A percentile compares a stretch with the other conserved stretches of the same genome.
phyloP scores from a whole-genome alignment of 2,888 invertebrate species.

The Temnothorax rugatulus region DNA sequence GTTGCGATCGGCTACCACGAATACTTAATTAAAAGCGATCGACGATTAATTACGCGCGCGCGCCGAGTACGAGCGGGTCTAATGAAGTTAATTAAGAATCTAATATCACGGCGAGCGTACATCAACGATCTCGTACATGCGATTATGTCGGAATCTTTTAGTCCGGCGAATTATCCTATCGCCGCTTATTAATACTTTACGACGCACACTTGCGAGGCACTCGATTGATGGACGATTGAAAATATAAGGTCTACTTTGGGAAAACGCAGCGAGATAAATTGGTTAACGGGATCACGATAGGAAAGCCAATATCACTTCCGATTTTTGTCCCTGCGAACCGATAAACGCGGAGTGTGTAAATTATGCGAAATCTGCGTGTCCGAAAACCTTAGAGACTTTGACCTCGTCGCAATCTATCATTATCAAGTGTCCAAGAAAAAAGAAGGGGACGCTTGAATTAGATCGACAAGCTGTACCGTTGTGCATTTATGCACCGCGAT shows the following conservation, averaged over 20 bases:
- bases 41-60: constrained; percentile 34
- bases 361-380: constrained; percentile 18
- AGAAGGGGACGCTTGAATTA: background rate
- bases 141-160: constrained; percentile 5
- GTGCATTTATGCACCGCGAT: background rate
- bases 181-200: constrained; percentile 51
- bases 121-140: constrained; percentile 7
- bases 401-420: constrained; percentile 13
- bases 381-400: background rate
- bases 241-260: background rate
- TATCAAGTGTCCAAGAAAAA: background rate
- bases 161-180: background rate
- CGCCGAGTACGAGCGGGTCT: background rate
- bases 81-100: constrained; percentile 45
- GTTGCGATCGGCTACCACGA: background rate
- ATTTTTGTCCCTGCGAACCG: constrained; percentile 25
- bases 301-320: constrained; percentile 15
- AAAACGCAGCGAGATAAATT: constrained; percentile 54
- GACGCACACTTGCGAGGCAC: background rate
- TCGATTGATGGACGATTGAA: constrained; percentile 27
- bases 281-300: constrained; percentile 59
- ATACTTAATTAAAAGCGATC: constrained; percentile 39
- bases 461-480: background rate
- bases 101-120: constrained; percentile 17
- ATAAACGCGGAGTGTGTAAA: background rate